Conservation (phyloP, 2,797 vertebrate species). For the Mallotus villosus region DNA sequence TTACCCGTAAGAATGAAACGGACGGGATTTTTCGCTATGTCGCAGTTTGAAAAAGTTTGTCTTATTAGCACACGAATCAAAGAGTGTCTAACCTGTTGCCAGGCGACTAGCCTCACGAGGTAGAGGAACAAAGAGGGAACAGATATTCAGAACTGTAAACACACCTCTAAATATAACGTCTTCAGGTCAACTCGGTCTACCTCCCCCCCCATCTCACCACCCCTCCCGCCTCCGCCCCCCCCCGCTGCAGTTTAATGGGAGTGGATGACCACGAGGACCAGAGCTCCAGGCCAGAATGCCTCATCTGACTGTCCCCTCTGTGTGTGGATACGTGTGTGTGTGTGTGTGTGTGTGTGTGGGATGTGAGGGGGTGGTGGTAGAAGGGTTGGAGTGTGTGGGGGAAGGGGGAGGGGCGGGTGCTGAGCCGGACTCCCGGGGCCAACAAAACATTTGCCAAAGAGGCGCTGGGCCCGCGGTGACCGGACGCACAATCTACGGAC, state of each 20-base stretch:
- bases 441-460: too few species aligned
- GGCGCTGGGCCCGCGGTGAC: too few species aligned
- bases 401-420: neutral
- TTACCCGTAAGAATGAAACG: slow-evolving; percentile 17
- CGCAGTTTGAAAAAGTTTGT: too few species aligned
- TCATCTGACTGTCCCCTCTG: slow-evolving; percentile 51
- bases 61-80: neutral
- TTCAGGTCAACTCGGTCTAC: slow-evolving; percentile 62
- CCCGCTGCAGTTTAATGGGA: slow-evolving; percentile 64
- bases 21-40: too few species aligned
- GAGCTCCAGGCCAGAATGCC: slow-evolving; percentile 58
- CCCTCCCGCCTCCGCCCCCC: slow-evolving; percentile 5
- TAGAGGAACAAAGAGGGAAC: slow-evolving; percentile 57
- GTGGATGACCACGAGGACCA: slow-evolving; percentile 56
- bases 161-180: slow-evolving; percentile 69
- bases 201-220: slow-evolving; percentile 28
- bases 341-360: neutral
- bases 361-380: too few species aligned
- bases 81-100: slow-evolving; percentile 67
- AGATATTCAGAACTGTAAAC: slow-evolving; percentile 50
- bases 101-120: slow-evolving; percentile 61
- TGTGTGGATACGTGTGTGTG: neutral
- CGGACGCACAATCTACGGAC: too few species aligned
- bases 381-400: neutral
- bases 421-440: too few species aligned